These are phyloP conservation scores for Drosophila mimica DNA, from an alignment of 2,888 invertebrate genomes.

Conservation along the genomic window DNA sequence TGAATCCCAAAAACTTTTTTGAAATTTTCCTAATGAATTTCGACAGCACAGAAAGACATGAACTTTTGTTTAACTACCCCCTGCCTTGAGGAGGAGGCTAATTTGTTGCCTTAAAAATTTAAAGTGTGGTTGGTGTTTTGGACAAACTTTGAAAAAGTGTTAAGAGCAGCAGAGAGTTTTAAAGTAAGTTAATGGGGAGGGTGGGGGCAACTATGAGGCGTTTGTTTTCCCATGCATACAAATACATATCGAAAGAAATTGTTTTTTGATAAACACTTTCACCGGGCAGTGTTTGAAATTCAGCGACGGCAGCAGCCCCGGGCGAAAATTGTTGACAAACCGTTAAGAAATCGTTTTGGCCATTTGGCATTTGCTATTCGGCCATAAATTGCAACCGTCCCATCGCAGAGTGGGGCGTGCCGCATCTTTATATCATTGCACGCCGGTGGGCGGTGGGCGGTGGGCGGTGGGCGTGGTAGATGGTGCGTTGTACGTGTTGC, in stretches of 20 bases:
- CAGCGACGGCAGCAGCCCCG: conserved; percentile 39
- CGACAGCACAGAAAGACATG: conserved; percentile 8
- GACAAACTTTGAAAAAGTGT: conserved; percentile 10
- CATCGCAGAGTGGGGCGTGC: conserved; percentile 50
- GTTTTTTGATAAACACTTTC: conserved; percentile 79
- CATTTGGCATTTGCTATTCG: conserved; percentile 65
- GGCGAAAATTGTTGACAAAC: conserved; percentile 57
- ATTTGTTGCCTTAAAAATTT: conserved; percentile 29
- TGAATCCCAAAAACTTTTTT: conserved; percentile 22
- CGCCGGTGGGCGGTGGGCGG: conserved; percentile 28
- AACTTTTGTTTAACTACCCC: conserved; percentile 32
- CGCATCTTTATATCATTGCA: conserved; percentile 52
- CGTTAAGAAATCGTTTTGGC: conserved; percentile 53
- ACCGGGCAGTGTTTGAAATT: conserved; percentile 73
- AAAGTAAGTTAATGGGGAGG: no score
- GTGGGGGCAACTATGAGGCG: conserved; percentile 25
- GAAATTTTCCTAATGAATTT: conserved; percentile 37
- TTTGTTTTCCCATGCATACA: conserved; percentile 52
- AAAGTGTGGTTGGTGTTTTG: conserved; percentile 18
- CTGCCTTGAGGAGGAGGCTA: conserved; percentile 4
- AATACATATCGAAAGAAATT: conserved; percentile 61
- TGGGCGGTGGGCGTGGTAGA: conserved; percentile 5
- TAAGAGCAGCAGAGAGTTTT: neutral
- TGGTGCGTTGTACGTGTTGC: conserved; percentile 57
- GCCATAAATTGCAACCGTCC: conserved; percentile 65